Base-by-base conservation (phyloP, 2,797 vertebrate species). In the Molossus molossus region DNA sequence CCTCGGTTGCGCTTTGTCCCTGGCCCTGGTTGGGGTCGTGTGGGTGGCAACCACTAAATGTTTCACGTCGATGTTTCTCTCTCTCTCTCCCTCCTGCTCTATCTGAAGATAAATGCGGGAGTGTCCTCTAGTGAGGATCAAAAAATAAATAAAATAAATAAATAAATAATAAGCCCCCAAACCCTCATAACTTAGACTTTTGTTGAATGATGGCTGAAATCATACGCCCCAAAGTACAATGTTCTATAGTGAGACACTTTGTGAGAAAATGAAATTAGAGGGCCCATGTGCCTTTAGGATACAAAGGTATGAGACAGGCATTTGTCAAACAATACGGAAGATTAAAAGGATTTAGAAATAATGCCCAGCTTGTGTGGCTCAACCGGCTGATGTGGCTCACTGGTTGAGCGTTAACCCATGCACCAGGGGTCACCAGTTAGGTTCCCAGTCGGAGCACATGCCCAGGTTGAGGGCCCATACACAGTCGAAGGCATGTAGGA, bases 351-450 rank as follows among this genome's bases (percentile, higher is more conserved):
- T 3, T 75, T 29, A 18, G 27, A 33, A 53, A 53, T 45, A 45
- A 45, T 45, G 40, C 40, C 40, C 4, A 6, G 40, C 40, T 45
- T 5, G 40, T 45, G 40, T 45, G 40, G 40, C 40, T 45, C 40
- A 45, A 0, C 5, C 0, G 1, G 62, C 27, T 64, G 27, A 5
- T 2, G 1, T 64, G 13, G 64, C 64, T 65, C 13, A n/a, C 27
- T 65, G 29, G 64, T 0, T 65, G 64, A 65, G 29, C 27, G 14
- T 14, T 6, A 29, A 17, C 11, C 62, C 8, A 65, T 65, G 27
- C 40, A n/a, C 62, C 62, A 65, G 12, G 23, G 13, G 62, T n/a
- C 62, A 65, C 15, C 15, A 6, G 13, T 65, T 65, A 0, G 0
- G 29, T 15, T n/a, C 62, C 29, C 0, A 3, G 62, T 65, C 62